Base-by-base conservation (phyloP, 2,113 vertebrate genomes). In the Sarotherodon lohbergeri region DNA sequence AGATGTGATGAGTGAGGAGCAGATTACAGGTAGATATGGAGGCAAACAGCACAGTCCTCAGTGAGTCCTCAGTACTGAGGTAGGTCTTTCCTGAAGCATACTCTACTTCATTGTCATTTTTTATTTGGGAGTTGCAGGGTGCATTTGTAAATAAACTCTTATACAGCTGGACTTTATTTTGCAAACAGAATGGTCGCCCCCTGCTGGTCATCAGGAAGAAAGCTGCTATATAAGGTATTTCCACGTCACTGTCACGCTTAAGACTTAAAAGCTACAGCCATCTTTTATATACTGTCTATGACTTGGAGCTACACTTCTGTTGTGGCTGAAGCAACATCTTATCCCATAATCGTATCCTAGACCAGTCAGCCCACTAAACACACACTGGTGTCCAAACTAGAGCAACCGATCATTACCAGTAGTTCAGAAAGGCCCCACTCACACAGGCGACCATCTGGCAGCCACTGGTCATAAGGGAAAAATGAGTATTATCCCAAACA, bases 171-270 rank as follows among this genome's bases (percentile, higher is more conserved):
- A 73, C 68, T 48, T 73, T 43, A 9, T 27, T 17, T 73, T 73
- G 8, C 14, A 29, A 0, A 29, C 22, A 73, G 41, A 73, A 29
- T 1, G 4, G 68, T 46, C 22, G 2, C 41, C 68, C 41, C 68
- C 9, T 73, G 41, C 2, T 46, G 14, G 41, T 73, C 36, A 43
- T 71, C 36, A 43, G 7, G 9, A 71, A 71, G 3, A 43, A 3
- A 43, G 12, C 12, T 9, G n/a, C 2, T 66, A 14, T 22, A 0
- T 41, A 41, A 36, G 36, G 11, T 71, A 71, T 24, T 43, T 24
- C 36, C 0, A 24, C 36, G 0, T 24, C 66, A 71, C 7, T 24
- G 12, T 0, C n/a, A 1, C 7, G 0, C 39, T 43, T 43, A n/a
- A 66, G 46, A 17, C 14, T 17, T 50, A 17, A 8, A 50, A 17